These are phyloP conservation scores for Toxotes jaculatrix DNA, from an alignment of 2,113 vertebrate genomes.

Conservation along the genomic window DNA sequence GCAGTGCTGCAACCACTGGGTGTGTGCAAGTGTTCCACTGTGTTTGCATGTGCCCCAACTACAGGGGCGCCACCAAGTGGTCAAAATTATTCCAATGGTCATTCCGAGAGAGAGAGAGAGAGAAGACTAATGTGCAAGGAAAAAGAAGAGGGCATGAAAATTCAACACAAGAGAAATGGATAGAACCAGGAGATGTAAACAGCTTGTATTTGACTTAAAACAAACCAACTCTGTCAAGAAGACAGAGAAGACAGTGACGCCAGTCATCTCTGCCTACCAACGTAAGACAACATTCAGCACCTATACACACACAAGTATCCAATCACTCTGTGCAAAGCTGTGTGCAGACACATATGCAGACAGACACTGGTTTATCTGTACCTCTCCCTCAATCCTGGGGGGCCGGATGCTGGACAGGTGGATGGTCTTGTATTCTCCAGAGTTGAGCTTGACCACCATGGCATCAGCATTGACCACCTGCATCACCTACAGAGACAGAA, in stretches of 20 bases:
- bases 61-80: constrained; percentile 77
- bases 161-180: constrained; percentile 1
- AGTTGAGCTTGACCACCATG: constrained; percentile 95
- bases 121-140: background rate
- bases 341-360: constrained; percentile 8
- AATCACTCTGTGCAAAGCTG: constrained; percentile 1
- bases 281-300: constrained; percentile 2
- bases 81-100: constrained; percentile 31
- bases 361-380: constrained; percentile 67
- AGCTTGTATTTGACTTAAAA: constrained; percentile 26
- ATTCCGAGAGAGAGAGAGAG: constrained; percentile 9
- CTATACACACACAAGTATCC: background rate
- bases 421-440: constrained; percentile 95
- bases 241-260: constrained; percentile 10
- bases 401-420: constrained; percentile 97
- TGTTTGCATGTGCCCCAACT: constrained; percentile 57
- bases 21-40: constrained; percentile 69
- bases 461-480: constrained; percentile 96
- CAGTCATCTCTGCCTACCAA: constrained; percentile 6
- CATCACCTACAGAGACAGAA: constrained; percentile 88
- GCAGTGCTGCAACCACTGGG: constrained; percentile 81
- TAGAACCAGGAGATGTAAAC: constrained; percentile 25
- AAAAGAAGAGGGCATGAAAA: background rate
- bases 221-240: constrained; percentile 4
- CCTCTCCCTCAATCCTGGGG: constrained; percentile 93